Evolutionary conservation across 1,140 invertebrate genomes (phyloP), one percentile per base, ranked within the genome.

Genomic region (Trinorchestia longiramus): DNA sequence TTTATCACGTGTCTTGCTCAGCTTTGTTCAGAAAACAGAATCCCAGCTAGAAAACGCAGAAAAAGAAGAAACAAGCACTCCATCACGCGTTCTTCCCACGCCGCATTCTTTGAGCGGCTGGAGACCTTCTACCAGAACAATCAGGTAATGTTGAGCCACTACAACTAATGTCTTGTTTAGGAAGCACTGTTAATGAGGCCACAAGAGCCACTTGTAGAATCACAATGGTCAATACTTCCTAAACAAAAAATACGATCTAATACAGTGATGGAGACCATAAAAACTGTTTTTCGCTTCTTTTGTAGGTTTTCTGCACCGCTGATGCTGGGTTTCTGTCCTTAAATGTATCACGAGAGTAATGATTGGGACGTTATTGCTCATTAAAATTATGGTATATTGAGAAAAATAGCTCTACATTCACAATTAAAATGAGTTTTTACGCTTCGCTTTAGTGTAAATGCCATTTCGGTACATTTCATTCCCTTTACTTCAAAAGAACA

Each of bases 121-220:
- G 11, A 77, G 62, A 77, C 62, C 62, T 53, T 53, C 47, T 77
- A 77, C 15, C 8, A 42, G 11, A 90, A 90, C 88, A 90, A 90
- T 90, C 88, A 90, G 88, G 88, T 90, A 90, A 90, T 90, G 88
- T 43, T 90, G 88, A 90, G 88, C 88, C 88, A 90, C 88, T 90
- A 90, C 15, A 90, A 41, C 43, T 90, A 90, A 90, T 90, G 88
- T 90, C 41, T 90, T 90, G 88, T 90, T 90, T 90, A 90, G 41
- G 88, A 90, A 90, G 88, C n/a, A 43, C 88, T 42, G 8, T 90
- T 90, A 90, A 90, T 90, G 88, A 90, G 43, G 88, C 88, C 28
- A 17, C 88, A 36, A 0, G 88, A 4, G 43, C 15, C 36, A 42
- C 88, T 42, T 90, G 4, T 90, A 90, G n/a, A 19, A 4, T 41